phyloP scores from a whole-genome alignment of 2,888 invertebrate genomes.

The Dynastes hyllus region DNA sequence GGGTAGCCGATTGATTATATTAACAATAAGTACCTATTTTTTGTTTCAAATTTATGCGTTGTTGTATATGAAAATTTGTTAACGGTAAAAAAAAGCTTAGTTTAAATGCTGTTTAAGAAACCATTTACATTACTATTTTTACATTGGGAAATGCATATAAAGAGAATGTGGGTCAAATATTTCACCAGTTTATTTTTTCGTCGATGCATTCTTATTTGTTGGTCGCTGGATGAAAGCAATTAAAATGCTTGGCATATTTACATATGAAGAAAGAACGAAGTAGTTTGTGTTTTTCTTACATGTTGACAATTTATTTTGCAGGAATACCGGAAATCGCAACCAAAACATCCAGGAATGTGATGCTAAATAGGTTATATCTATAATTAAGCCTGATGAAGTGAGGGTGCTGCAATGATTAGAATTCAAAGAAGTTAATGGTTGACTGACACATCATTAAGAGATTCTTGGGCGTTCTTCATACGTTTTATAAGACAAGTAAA shows the following conservation, averaged over 20 bases:
- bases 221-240: constrained; percentile 28
- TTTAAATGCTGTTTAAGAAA: too few species aligned
- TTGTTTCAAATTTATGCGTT: too few species aligned
- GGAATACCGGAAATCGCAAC: constrained; percentile 35
- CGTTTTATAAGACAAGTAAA: background rate
- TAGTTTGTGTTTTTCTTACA: constrained; percentile 28
- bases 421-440: constrained; percentile 18
- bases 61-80: too few species aligned
- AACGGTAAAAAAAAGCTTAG: too few species aligned
- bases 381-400: constrained; percentile 27
- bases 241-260: constrained; percentile 37
- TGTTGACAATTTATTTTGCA: constrained; percentile 35
- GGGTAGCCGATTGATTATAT: too few species aligned
- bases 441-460: constrained; percentile 37
- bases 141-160: background rate
- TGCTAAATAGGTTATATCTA: constrained; percentile 44
- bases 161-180: constrained; percentile 40
- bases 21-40: too few species aligned
- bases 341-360: constrained; percentile 34
- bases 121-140: constrained; percentile 6
- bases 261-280: constrained; percentile 23
- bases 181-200: constrained; percentile 23
- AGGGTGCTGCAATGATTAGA: constrained; percentile 15
- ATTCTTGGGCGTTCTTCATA: constrained; percentile 12
- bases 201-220: constrained; percentile 20